Evolutionary conservation across 1,140 invertebrate genomes (phyloP), one percentile per base, ranked within the genome.

Genomic region (Nylanderia fulva): DNA sequence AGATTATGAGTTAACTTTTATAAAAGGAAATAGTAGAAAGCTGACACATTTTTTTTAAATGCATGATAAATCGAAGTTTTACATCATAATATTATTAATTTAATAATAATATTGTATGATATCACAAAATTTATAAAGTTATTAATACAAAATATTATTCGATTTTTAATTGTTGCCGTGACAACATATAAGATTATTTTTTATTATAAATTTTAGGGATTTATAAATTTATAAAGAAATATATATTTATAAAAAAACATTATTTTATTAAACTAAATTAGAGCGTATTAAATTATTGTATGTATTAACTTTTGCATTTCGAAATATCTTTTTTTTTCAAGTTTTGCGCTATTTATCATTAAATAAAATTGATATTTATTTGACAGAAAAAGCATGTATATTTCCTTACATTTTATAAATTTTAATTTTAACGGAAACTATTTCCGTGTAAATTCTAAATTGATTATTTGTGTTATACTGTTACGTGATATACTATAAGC

Each of bases 191-290:
- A 71, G 3, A 45, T 45, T 48, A 18, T 33, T 54, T 29, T 72
- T 33, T 52, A 3, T 69, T 11, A 4, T 48, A 71, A 69, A 48
- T 21, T 72, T 72, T 13, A 29, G 0, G 13, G 54, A 36, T 0
- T 33, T 69, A n/a, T 1, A 29, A 45, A 52, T 21, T 33, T 56
- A 54, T 33, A 33, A 7, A 52, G 15, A 4, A 48, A 9, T 48
- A 60, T 15, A 18, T 18, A 11, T 45, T 42, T 45, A 45, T 45
- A 4, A 4, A 52, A n/a, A 48, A 13, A 48, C 45, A 69, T 15
- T 27, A 54, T 54, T 54, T 21, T 21, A 54, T 54, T 21, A 21
- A n/a, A 69, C n/a, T 69, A 52, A 45, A 45, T 29, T 71, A 71
- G 42, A 11, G 13, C 11, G 11, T 52, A 2, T 52, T 71, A 71